Percentiles rank a stretch among this genome's conserved stretches.
Conservation (phyloP, 2,888 invertebrate genomes). For the Cosmopolites sordidus region DNA sequence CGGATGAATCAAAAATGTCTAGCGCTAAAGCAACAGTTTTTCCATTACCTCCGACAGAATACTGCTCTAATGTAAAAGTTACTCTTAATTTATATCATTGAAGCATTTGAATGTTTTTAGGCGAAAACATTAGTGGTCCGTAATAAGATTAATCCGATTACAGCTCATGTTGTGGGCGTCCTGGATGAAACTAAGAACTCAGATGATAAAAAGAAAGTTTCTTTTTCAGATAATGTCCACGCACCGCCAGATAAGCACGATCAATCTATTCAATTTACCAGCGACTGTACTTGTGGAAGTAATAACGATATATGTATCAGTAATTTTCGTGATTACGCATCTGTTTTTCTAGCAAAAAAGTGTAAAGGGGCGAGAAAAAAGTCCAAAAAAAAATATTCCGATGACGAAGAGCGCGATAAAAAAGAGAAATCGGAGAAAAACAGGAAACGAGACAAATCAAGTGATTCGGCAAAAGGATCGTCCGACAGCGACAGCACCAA, state of each 20-base stretch:
- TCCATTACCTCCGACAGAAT: constrained; percentile 12
- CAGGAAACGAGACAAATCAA: background rate
- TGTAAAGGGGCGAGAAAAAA: constrained; percentile 15
- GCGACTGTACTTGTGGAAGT: constrained; percentile 21
- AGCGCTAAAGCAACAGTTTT: background rate
- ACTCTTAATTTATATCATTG: too few relatives aligned
- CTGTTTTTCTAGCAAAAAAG: constrained; percentile 6
- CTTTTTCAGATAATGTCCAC: constrained; percentile 18
- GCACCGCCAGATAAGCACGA: background rate
- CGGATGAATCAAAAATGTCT: too few relatives aligned
- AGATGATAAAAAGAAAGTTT: constrained; percentile 19
- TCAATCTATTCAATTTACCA: constrained; percentile 19
- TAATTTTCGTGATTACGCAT: background rate
- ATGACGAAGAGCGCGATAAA: background rate
- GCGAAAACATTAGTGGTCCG: constrained; percentile 11
- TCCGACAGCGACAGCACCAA: too few relatives aligned
- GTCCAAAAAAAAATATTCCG: constrained; percentile 7
- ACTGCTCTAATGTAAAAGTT: constrained; percentile 10
- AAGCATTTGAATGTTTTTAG: constrained; percentile 8
- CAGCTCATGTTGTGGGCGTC: constrained; percentile 23
- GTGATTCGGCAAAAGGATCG: too few relatives aligned
- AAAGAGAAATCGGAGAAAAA: constrained; percentile 5
- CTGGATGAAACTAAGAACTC: constrained; percentile 9
- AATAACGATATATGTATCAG: constrained; percentile 1
- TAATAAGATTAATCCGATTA: constrained; percentile 1